These are phyloP conservation scores for Drosophila sulfurigaster DNA, from an alignment of 1,140 invertebrate genomes.

Conservation along the genomic window DNA sequence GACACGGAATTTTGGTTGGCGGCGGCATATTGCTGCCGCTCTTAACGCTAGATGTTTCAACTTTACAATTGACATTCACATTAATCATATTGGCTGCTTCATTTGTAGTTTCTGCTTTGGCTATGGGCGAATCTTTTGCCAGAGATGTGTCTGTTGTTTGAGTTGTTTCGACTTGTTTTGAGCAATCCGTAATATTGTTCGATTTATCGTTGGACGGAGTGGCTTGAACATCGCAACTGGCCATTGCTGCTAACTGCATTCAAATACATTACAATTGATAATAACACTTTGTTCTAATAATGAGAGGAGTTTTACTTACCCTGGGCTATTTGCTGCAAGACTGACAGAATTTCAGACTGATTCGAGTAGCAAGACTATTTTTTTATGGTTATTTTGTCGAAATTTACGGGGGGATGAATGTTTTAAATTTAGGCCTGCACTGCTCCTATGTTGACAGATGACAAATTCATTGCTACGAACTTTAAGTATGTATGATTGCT, in stretches of 20 bases:
- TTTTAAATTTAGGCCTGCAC: conserved; percentile 49
- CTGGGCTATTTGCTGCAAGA: conserved; percentile 60
- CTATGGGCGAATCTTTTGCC: background rate
- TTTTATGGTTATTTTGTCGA: conserved; percentile 41
- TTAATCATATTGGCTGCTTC: background rate
- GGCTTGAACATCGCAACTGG: conserved; percentile 55
- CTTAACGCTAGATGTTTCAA: background rate
- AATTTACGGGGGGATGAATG: conserved; percentile 37
- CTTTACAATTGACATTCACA: background rate
- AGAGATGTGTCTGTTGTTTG: background rate
- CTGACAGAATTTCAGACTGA: conserved; percentile 54
- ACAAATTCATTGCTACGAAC: conserved; percentile 8
- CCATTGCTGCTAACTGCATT: conserved; percentile 51
- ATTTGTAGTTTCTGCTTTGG: background rate
- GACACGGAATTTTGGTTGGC: conserved; percentile 59
- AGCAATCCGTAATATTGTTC: conserved; percentile 12
- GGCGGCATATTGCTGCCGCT: background rate
- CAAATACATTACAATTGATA: background rate
- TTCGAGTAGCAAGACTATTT: conserved; percentile 35
- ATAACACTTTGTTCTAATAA: background rate
- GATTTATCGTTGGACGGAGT: conserved; percentile 47
- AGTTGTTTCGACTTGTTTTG: conserved; percentile 4
- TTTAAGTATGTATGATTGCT: background rate
- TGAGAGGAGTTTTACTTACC: conserved; percentile 41
- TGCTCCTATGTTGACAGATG: conserved; percentile 23